Evolutionary conservation across 1,140 invertebrate species (phyloP), one percentile per base, ranked within the genome.

Genomic region (Parapsyche elsis): DNA sequence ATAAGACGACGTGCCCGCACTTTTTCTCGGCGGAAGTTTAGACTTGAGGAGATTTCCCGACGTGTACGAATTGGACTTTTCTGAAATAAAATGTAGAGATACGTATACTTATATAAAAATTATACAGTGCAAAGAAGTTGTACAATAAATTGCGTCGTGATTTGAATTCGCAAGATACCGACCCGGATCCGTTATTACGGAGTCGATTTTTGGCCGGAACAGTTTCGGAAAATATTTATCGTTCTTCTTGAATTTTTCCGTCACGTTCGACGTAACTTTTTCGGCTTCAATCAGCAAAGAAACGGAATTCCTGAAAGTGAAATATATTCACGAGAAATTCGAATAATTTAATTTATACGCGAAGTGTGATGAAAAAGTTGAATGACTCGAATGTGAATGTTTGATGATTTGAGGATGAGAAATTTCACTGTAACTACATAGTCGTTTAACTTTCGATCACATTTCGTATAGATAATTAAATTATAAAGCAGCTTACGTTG

Each of bases 21-120:
- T 23, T 21, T 76, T 80, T 26, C 21, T 70, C 19, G 57, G 30
- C 21, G 71, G 30, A 30, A 80, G 73, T 45, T 53, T 45, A 21
- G 79, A 80, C 59, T 44, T 67, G 59, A 80, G 38, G 4, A 80
- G 79, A 57, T 80, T 80, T n/a, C 71, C 46, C 1, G 49, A 75
- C 14, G 57, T 76, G 9, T 64, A 59, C 16, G 79, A 16, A 71
- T 73, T 24, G 9, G 73, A 23, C 23, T 24, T 59, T 24, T 21
- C 79, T 80, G 46, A 9, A 79, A 79, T 4, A 71, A 26, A 9
- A 75, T n/a, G 21, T n/a, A 53, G 1, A 53, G 1, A 19, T 4
- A 53, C 4, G 12, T 2, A 19, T 14, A 14, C 12, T n/a, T 19
- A 61, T 21, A 61, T 12, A 26, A 67, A 67, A 67, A 67, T 67